Percentiles rank a stretch among this genome's conserved stretches.
phyloP scores from a whole-genome alignment of 64 coral and sea anemone species.

The Stylophora pistillata region DNA sequence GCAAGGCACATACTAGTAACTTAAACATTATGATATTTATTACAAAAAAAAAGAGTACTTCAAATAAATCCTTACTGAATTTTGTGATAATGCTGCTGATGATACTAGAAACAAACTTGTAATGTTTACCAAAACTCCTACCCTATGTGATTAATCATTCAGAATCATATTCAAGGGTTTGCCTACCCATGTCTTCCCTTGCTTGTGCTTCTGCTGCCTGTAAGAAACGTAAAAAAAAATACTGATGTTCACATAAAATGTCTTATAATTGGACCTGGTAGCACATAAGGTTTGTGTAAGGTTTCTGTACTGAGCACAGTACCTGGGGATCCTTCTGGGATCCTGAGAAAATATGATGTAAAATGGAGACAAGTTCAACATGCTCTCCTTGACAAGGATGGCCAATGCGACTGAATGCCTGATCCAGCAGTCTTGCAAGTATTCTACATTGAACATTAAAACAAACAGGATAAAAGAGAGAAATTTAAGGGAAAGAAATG shows the following conservation, averaged over 20 bases:
- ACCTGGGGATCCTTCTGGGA: not conserved
- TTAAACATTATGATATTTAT: no score
- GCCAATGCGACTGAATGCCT: conserved; percentile 15
- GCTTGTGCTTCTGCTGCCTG: not conserved
- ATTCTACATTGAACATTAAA: not conserved
- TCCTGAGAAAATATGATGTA: conserved; percentile 8
- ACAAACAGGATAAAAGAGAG: not conserved
- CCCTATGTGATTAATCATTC: no score
- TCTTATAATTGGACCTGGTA: no score
- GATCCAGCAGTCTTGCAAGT: not conserved
- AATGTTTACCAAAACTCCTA: no score
- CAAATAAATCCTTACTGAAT: no score
- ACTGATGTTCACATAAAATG: not conserved
- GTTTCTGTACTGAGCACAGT: no score
- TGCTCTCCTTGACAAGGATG: conserved; percentile 21
- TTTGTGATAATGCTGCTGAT: no score
- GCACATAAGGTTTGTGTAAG: no score
- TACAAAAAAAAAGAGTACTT: no score
- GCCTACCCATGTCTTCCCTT: conserved; percentile 4
- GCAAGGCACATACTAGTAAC: no score
- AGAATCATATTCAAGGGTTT: not conserved
- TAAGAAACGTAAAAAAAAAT: not conserved
- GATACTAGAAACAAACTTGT: no score
- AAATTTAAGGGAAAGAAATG: not conserved
- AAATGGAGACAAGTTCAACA: conserved; percentile 15